These are phyloP conservation scores for Acleris laterana DNA, from an alignment of 2,888 invertebrate species.

Conservation along the genomic window DNA sequence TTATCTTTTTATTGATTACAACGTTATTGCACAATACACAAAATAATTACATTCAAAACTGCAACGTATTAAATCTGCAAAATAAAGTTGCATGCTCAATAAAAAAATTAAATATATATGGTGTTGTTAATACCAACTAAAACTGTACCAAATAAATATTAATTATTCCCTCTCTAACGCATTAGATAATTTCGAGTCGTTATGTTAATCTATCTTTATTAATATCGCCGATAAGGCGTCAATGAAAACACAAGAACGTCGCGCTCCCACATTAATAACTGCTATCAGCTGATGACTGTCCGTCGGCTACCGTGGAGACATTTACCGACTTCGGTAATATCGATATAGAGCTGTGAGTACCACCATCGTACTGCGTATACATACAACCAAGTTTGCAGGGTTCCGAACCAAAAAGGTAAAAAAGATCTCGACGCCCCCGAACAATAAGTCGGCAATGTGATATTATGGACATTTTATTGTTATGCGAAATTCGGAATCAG, in stretches of 20 bases:
- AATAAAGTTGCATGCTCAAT: no score
- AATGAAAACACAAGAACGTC: slow-evolving; percentile 43
- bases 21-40: no score
- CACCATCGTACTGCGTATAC: neutral
- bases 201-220: slow-evolving; percentile 37
- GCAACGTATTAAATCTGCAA: no score
- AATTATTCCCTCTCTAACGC: neutral
- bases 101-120: no score
- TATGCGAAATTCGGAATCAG: no score
- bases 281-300: slow-evolving; percentile 59
- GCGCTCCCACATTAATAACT: slow-evolving; percentile 61
- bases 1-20: no score
- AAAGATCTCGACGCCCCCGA: no score
- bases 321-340: slow-evolving; percentile 41
- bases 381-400: no score
- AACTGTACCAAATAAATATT: neutral
- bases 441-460: no score
- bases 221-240: slow-evolving; percentile 28
- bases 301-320: slow-evolving; percentile 65
- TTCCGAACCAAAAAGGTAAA: no score
- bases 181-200: slow-evolving; percentile 11
- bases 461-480: no score
- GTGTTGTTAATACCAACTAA: neutral
- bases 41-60: no score
- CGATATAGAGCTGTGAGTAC: slow-evolving; percentile 45